These are phyloP conservation scores for Sigmodon hispidus DNA, from an alignment of 2,113 vertebrate species.

Conservation along the genomic window DNA sequence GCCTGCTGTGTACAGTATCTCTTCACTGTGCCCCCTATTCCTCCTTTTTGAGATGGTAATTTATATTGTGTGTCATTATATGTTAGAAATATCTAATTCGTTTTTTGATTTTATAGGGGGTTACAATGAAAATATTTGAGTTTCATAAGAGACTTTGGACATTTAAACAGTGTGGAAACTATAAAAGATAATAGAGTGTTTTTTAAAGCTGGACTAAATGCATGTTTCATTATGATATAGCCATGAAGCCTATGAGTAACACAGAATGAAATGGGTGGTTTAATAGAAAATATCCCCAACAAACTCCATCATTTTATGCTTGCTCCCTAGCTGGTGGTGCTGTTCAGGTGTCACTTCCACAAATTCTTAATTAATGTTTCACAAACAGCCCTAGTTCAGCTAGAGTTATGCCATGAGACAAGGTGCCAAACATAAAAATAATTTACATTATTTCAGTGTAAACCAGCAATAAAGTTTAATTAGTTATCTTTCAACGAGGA, in stretches of 20 bases:
- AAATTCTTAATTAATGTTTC: not conserved
- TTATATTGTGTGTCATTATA: not conserved
- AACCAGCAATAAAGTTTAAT: not conserved
- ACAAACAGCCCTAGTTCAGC: not conserved
- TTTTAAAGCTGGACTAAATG: not conserved
- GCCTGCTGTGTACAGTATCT: not conserved
- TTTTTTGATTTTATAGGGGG: not conserved
- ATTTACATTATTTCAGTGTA: not conserved
- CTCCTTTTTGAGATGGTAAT: not conserved
- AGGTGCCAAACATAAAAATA: not conserved
- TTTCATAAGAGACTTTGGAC: not conserved
- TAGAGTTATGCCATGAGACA: not conserved
- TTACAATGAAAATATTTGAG: not conserved
- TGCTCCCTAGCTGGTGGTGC: not conserved
- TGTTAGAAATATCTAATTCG: not conserved
- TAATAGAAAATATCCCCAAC: not conserved
- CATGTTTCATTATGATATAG: not conserved
- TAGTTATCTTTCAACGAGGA: not conserved
- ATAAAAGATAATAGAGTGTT: not conserved
- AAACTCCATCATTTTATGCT: not conserved
- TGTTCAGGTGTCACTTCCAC: not conserved
- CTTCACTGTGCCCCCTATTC: not conserved
- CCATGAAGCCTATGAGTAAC: not conserved
- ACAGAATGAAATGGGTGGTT: not conserved
- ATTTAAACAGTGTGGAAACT: not conserved